Conservation (phyloP, 2,888 invertebrate genomes). For the Drosophila ustulata region DNA sequence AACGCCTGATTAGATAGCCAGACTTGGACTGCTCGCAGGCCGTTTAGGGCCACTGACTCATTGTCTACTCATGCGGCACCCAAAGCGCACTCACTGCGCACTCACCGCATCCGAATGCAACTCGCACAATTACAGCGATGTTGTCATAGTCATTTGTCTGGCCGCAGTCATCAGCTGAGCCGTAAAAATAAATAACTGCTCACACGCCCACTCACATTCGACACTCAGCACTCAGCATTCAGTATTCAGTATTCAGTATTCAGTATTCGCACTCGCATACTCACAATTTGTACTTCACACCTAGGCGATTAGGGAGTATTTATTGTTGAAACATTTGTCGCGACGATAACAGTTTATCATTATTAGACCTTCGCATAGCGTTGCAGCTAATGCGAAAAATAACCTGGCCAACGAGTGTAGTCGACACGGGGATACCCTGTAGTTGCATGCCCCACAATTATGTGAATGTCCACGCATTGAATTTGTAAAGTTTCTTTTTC, state of each 20-base stretch:
- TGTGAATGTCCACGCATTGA: too few relatives aligned
- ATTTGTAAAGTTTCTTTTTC: too few relatives aligned
- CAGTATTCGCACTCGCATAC: slow-evolving; percentile 3
- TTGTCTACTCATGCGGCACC: not conserved
- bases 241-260: too few relatives aligned
- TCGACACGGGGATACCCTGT: slow-evolving; percentile 16
- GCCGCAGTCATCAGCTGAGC: slow-evolving; percentile 18
- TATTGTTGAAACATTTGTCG: slow-evolving; percentile 26
- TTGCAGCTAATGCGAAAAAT: slow-evolving; percentile 12
- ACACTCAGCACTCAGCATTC: not conserved
- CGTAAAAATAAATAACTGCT: not conserved
- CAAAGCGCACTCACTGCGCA: slow-evolving; percentile 7
- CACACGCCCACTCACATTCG: slow-evolving; percentile 1
- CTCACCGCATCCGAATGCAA: slow-evolving; percentile 10
- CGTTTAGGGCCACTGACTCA: not conserved
- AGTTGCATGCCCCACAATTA: not conserved
- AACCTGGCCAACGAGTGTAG: not conserved
- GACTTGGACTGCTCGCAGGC: not conserved
- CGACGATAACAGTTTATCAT: slow-evolving; percentile 32
- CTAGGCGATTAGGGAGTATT: slow-evolving; percentile 36
- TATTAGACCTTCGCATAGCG: slow-evolving; percentile 9
- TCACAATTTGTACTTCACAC: slow-evolving; percentile 29
- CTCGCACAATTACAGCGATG: slow-evolving; percentile 21
- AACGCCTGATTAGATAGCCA: slow-evolving; percentile 7
- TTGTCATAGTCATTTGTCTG: slow-evolving; percentile 25